Conservation (phyloP, 2,797 vertebrate species). For the Saxicola maurus region DNA sequence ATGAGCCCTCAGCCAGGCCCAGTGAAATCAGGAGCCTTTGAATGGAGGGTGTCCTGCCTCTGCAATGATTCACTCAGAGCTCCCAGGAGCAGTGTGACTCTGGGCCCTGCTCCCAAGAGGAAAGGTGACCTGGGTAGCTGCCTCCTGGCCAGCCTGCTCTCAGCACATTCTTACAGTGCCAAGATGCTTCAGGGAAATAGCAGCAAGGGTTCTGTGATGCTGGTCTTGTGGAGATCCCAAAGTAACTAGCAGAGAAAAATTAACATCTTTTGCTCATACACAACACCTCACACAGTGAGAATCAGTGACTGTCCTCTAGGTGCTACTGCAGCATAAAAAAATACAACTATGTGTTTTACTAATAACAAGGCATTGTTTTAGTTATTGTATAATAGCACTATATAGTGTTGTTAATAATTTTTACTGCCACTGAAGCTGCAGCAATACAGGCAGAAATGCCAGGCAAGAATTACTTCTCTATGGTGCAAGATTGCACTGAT, state of each 20-base stretch:
- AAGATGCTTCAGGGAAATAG: not conserved
- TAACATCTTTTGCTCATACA: not conserved
- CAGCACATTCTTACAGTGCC: not conserved
- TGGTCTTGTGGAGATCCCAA: not conserved
- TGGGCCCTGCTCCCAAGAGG: not conserved
- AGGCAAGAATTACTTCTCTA: not conserved
- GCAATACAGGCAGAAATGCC: not conserved
- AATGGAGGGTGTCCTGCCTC: not conserved
- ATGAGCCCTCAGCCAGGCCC: not conserved
- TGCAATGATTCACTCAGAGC: not conserved
- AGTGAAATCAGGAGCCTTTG: not conserved
- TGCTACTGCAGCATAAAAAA: slow-evolving; percentile 8
- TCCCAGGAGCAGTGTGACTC: not conserved
- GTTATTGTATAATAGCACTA: not conserved
- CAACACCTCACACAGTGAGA: not conserved
- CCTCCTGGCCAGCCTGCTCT: not conserved
- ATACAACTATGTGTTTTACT: not conserved
- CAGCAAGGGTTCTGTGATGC: not conserved
- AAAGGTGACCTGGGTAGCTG: not conserved
- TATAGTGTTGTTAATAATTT: not conserved
- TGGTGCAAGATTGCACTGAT: not conserved
- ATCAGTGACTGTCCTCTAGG: not conserved
- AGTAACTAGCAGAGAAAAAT: not conserved
- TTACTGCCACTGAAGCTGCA: not conserved
- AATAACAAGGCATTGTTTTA: not conserved